These are phyloP conservation scores for Hippopotamyrus pictus DNA, from an alignment of 2,797 vertebrate genomes.

Conservation along the genomic window DNA sequence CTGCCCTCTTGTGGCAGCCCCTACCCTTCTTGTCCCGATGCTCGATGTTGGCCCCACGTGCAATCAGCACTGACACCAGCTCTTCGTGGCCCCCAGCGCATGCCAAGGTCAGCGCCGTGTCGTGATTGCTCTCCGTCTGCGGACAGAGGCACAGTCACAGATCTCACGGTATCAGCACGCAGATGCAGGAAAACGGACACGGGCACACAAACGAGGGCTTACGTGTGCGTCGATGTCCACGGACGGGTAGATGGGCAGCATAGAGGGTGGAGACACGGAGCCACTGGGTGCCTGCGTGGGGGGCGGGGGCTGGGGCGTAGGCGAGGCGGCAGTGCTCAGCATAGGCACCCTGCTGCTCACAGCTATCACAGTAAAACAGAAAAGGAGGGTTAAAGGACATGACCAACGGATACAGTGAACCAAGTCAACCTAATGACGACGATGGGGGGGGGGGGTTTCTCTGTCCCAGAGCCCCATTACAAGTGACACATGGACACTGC, in stretches of 20 bases:
- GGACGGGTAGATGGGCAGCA: slow-evolving; percentile 86
- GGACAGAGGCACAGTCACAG: neutral
- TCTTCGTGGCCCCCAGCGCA: slow-evolving; percentile 97
- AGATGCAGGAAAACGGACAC: neutral
- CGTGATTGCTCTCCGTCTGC: slow-evolving; percentile 97
- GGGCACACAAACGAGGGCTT: slow-evolving; percentile 45
- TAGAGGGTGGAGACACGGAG: slow-evolving; percentile 71
- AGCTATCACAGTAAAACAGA: slow-evolving; percentile 57
- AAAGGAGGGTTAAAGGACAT: neutral
- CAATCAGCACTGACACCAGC: slow-evolving; percentile 91
- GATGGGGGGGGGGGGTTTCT: neutral
- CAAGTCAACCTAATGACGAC: neutral
- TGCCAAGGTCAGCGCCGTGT: slow-evolving; percentile 92
- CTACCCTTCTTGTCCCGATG: slow-evolving; percentile 97
- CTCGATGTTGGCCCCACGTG: slow-evolving; percentile 93
- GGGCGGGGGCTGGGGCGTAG: slow-evolving; percentile 67
- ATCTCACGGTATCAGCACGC: neutral
- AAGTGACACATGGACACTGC: neutral
- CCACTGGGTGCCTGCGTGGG: slow-evolving; percentile 68
- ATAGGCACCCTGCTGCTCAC: slow-evolving; percentile 90
- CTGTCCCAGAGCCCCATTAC: neutral
- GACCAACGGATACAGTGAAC: neutral
- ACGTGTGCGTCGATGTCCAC: slow-evolving; percentile 98
- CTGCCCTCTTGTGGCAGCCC: neutral
- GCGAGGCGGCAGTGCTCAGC: slow-evolving; percentile 75